A percentile compares a stretch with the other conserved stretches of the same genome.
phyloP scores from a whole-genome alignment of 2,113 vertebrate genomes.

The Oncorhynchus clarkii region DNA sequence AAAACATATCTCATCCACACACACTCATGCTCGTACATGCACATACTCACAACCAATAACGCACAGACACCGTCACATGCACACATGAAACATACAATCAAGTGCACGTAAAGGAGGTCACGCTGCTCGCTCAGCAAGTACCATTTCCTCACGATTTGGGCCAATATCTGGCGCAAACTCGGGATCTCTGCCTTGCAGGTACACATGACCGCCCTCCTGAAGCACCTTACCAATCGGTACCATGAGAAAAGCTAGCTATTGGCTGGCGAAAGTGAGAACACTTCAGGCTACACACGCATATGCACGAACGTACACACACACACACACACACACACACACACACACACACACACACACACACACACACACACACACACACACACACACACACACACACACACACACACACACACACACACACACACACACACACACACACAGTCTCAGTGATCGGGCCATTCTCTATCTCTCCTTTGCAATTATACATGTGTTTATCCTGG shows the following conservation, averaged over 20 bases:
- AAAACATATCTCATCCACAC: conserved; percentile 7
- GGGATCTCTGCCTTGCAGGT: background rate
- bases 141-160: too few relatives aligned
- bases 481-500: background rate
- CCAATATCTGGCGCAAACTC: too few relatives aligned
- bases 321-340: conserved; percentile 24
- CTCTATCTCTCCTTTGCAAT: background rate
- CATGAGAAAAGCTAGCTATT: too few relatives aligned
- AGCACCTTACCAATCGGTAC: too few relatives aligned
- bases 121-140: background rate
- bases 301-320: background rate
- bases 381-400: background rate
- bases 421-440: background rate
- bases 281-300: background rate
- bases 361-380: background rate
- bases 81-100: background rate
- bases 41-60: background rate
- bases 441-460: background rate
- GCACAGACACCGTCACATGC: background rate
- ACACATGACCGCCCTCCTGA: background rate
- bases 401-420: background rate
- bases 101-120: background rate
- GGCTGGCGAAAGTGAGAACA: too few relatives aligned
- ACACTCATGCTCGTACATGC: conserved; percentile 6
- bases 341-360: background rate